These are phyloP conservation scores for Oscarella lobularis DNA, from an alignment of 37 sponge, comb jelly and placozoan species.

Conservation along the genomic window DNA sequence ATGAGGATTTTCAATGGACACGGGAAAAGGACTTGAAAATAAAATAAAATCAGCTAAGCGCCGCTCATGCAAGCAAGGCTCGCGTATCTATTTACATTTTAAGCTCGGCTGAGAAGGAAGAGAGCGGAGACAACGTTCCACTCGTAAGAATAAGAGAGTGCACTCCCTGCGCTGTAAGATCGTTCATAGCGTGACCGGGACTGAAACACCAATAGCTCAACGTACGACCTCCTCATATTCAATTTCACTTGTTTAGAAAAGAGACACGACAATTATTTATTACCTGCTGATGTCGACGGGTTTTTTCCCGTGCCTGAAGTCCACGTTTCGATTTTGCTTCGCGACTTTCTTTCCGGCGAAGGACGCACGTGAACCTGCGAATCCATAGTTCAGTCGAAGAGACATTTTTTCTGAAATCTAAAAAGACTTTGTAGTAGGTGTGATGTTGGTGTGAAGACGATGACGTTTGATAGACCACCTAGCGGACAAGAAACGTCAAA, in stretches of 20 bases:
- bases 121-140: conserved; percentile 91
- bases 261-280: neutral
- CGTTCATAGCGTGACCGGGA: conserved; percentile 79
- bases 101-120: conserved; percentile 82
- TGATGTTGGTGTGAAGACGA: too few relatives aligned
- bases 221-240: conserved; percentile 5
- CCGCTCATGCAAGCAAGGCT: neutral
- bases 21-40: neutral
- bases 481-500: too few relatives aligned
- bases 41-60: neutral
- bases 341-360: too few relatives aligned
- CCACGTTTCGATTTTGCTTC: too few relatives aligned
- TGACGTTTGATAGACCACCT: too few relatives aligned
- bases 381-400: too few relatives aligned
- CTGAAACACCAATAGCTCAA: conserved; percentile 97
- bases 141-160: conserved; percentile 86
- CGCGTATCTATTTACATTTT: conserved; percentile 18
- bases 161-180: conserved; percentile 57
- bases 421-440: too few relatives aligned
- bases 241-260: neutral
- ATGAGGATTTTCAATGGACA: conserved; percentile 60
- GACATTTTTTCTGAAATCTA: too few relatives aligned
- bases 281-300: neutral
- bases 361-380: too few relatives aligned
- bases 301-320: too few relatives aligned